Evolutionary conservation across 2,113 vertebrate genomes (phyloP).

Genomic region (Hepsetus odoe): DNA sequence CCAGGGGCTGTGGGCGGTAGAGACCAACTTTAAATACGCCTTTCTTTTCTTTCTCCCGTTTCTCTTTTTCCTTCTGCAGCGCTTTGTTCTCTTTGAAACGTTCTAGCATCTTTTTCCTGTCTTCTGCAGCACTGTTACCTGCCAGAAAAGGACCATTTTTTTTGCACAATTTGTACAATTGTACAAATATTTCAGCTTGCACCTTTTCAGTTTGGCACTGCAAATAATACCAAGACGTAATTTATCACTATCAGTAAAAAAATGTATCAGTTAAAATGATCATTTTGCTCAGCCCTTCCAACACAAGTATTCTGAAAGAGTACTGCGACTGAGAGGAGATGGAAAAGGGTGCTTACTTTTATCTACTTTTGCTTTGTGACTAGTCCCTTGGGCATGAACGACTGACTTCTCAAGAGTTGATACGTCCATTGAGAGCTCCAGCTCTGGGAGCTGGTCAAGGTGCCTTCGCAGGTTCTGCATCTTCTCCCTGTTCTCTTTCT

Average conservation of each 20-base stretch:
- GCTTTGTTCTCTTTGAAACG: constrained; percentile 90
- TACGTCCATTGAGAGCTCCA: constrained; percentile 62
- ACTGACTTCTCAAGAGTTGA: constrained; percentile 54
- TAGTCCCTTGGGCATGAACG: constrained; percentile 55
- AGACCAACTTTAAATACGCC: constrained; percentile 86
- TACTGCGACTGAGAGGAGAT: not conserved
- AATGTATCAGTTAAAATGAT: no score
- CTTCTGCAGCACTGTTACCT: constrained; percentile 59
- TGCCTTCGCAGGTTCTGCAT: constrained; percentile 79
- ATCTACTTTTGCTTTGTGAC: constrained; percentile 27
- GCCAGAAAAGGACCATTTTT: not conserved
- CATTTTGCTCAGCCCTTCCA: not conserved
- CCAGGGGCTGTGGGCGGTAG: constrained; percentile 73
- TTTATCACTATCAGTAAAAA: no score
- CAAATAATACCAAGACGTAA: no score
- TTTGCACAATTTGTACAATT: no score
- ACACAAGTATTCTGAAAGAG: not conserved
- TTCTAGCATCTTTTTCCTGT: constrained; percentile 82
- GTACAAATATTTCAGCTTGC: no score
- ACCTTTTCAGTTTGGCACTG: no score
- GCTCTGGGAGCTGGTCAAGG: constrained; percentile 72
- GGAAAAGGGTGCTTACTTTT: constrained; percentile 57
- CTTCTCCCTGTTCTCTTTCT: constrained; percentile 87
- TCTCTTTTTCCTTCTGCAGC: constrained; percentile 84
- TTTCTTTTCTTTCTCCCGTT: constrained; percentile 80